phyloP scores from a whole-genome alignment of 1,140 invertebrate genomes.

The Thaumatotibia leucotreta region DNA sequence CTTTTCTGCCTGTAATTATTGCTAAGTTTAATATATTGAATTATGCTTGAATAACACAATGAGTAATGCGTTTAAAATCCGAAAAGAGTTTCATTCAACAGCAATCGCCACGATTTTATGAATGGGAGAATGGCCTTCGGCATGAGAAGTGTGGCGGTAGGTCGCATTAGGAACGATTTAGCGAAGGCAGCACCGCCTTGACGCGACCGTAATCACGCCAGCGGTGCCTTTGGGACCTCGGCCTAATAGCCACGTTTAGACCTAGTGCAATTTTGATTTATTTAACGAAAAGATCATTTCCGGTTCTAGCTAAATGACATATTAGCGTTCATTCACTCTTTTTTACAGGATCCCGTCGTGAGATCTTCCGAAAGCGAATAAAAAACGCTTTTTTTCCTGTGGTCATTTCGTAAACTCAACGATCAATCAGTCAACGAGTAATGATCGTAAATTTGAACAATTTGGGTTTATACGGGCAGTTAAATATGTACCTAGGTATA shows the following conservation, averaged over 20 bases:
- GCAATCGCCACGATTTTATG: conserved; percentile 48
- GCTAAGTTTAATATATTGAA: too few species aligned
- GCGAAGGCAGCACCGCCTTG: conserved; percentile 16
- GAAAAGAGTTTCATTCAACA: conserved; percentile 44
- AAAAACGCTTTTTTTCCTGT: background rate
- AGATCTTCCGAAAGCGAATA: background rate
- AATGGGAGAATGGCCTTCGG: conserved; percentile 37
- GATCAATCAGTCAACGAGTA: background rate
- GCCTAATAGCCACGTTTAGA: conserved; percentile 33
- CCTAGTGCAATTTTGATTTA: conserved; percentile 71
- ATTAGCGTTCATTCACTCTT: conserved; percentile 39
- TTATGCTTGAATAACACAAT: too few species aligned
- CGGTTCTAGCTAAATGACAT: conserved; percentile 53
- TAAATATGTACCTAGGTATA: too few species aligned
- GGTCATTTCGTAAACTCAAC: background rate
- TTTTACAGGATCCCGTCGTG: conserved; percentile 15
- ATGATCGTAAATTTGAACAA: background rate
- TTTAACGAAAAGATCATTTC: conserved; percentile 57
- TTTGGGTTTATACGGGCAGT: background rate
- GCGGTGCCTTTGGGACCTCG: conserved; percentile 40
- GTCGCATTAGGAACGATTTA: conserved; percentile 21
- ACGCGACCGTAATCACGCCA: conserved; percentile 33
- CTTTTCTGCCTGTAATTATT: too few species aligned
- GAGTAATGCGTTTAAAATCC: conserved; percentile 41
- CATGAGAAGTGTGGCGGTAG: conserved; percentile 24